Evolutionary conservation across 2,888 invertebrate genomes (phyloP).

Genomic region (Lasioglossum vierecki): DNA sequence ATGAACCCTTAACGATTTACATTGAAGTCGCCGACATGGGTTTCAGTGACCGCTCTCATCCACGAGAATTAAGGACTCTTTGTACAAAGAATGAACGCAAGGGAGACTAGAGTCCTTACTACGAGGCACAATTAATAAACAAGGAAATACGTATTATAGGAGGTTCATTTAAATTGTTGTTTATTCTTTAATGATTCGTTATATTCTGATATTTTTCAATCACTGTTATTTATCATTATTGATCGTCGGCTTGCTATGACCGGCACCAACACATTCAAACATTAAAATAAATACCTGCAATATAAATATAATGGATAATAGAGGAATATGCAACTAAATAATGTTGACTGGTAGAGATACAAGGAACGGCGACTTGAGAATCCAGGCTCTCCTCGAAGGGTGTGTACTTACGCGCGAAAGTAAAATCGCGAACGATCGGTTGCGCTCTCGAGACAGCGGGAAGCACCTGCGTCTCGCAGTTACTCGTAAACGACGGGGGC

Average conservation of each 20-base stretch:
- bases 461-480: constrained; percentile 64
- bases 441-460: constrained; percentile 28
- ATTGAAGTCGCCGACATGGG: background rate
- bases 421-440: constrained; percentile 40
- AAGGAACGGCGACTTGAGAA: background rate
- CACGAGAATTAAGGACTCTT: background rate
- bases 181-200: too few relatives aligned
- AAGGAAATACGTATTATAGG: too few relatives aligned
- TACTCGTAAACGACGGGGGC: constrained; percentile 52
- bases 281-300: too few relatives aligned
- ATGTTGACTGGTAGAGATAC: too few relatives aligned
- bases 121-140: background rate
- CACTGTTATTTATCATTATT: too few relatives aligned
- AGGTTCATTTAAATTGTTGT: too few relatives aligned
- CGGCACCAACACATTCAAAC: too few relatives aligned
- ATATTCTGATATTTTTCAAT: too few relatives aligned
- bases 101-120: background rate
- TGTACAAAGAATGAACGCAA: background rate
- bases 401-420: background rate
- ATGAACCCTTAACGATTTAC: background rate
- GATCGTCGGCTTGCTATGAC: too few relatives aligned
- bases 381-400: background rate
- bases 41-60: background rate
- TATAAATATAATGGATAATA: background rate
- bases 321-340: too few relatives aligned